Conservation (phyloP, 64 coral and sea anemone species). For the Trachythela sp. region DNA sequence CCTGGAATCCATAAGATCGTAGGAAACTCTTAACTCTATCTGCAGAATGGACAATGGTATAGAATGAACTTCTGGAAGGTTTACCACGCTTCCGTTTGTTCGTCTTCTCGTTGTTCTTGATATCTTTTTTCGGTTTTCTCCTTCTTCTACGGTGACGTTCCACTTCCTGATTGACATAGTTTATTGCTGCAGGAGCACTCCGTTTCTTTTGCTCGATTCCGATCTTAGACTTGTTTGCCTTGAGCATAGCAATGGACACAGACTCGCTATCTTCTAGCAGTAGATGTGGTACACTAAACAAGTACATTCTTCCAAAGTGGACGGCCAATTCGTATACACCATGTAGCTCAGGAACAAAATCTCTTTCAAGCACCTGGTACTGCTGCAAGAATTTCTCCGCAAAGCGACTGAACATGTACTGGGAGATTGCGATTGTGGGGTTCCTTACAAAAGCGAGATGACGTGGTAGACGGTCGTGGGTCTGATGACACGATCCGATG, state of each 20-base stretch:
- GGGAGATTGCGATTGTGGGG: not conserved
- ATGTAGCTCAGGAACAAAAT: too few species aligned
- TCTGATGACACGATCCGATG: slow-evolving; percentile 34
- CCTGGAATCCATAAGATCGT: not conserved
- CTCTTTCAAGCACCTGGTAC: too few species aligned
- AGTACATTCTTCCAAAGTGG: too few species aligned
- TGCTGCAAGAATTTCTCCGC: not conserved
- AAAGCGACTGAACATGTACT: slow-evolving; percentile 19
- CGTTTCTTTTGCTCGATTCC: not conserved
- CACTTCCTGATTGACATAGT: not conserved
- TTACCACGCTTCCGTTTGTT: slow-evolving; percentile 53
- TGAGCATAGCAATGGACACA: too few species aligned
- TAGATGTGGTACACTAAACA: too few species aligned
- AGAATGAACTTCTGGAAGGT: slow-evolving; percentile 74
- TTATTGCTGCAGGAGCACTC: not conserved
- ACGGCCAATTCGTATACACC: too few species aligned
- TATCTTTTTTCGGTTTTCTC: not conserved
- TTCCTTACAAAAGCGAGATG: slow-evolving; percentile 18
- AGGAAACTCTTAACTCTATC: slow-evolving; percentile 54
- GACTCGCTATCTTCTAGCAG: too few species aligned
- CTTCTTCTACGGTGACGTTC: not conserved
- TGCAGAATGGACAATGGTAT: slow-evolving; percentile 53
- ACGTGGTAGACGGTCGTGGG: slow-evolving; percentile 9
- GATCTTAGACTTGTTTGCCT: not conserved
- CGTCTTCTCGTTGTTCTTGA: not conserved